Conservation (phyloP, 2,888 invertebrate genomes). For the Smittia aterrima region DNA sequence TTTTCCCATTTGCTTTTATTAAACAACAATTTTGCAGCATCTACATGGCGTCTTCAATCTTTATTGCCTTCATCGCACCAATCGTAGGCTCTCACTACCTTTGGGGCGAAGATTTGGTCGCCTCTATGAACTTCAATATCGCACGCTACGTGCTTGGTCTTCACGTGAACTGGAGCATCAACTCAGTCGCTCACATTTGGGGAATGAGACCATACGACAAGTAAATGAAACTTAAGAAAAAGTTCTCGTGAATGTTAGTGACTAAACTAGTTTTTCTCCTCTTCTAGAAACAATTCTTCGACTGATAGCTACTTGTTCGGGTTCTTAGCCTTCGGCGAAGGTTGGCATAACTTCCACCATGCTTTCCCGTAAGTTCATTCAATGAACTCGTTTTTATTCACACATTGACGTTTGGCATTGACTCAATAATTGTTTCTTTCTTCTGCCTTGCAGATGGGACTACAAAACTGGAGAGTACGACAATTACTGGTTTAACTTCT, state of each 20-base stretch:
- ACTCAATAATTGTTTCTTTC: too few relatives aligned
- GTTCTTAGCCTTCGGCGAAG: conserved; percentile 33
- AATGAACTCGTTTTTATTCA: conserved; percentile 54
- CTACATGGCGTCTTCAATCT: conserved; percentile 72
- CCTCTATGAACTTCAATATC: conserved; percentile 68
- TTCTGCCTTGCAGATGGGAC: conserved; percentile 58
- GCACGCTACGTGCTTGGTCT: conserved; percentile 75
- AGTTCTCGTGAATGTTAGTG: neutral
- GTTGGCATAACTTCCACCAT: conserved; percentile 91
- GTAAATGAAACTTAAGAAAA: conserved; percentile 54
- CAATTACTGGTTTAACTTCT: conserved; percentile 61
- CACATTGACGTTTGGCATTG: conserved; percentile 46
- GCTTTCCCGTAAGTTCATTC: conserved; percentile 67
- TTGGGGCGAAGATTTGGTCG: conserved; percentile 66
- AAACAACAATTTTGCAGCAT: conserved; percentile 37
- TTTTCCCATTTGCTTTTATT: neutral
- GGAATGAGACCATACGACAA: conserved; percentile 87
- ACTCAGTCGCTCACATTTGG: conserved; percentile 90
- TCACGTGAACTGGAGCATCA: conserved; percentile 89
- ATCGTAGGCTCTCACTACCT: conserved; percentile 63
- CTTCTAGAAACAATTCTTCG: conserved; percentile 30
- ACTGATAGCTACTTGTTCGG: conserved; percentile 28
- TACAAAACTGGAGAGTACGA: conserved; percentile 74
- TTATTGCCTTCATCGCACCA: conserved; percentile 78
- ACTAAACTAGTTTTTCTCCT: neutral